Evolutionary conservation across 2,113 vertebrate genomes (phyloP).

Genomic region (Platycercus adscitus): DNA sequence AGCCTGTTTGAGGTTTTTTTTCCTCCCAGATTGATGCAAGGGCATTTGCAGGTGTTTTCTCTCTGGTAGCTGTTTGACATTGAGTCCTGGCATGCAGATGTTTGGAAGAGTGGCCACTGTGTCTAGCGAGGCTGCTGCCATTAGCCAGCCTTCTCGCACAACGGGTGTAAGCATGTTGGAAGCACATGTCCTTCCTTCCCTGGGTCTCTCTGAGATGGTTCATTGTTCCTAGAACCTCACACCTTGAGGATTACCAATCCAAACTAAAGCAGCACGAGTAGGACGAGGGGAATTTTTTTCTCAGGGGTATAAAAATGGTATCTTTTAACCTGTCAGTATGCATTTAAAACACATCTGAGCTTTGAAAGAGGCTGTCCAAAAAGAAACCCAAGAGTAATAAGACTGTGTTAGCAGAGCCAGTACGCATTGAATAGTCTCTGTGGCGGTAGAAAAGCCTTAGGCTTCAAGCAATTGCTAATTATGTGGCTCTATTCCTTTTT

Average conservation of each 20-base stretch:
- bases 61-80: not conserved
- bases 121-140: not conserved
- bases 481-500: conserved; percentile 53
- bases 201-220: not conserved
- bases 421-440: conserved; percentile 47
- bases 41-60: not conserved
- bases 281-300: not conserved
- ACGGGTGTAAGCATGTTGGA: not conserved
- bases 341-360: conserved; percentile 42
- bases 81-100: not conserved
- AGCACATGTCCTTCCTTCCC: not conserved
- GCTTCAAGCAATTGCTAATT: conserved; percentile 65
- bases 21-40: not conserved
- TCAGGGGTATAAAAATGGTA: conserved; percentile 1
- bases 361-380: conserved; percentile 60
- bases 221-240: not conserved
- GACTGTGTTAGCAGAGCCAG: conserved; percentile 37
- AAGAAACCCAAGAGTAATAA: conserved; percentile 49
- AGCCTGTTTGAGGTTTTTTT: not conserved
- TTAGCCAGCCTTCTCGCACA: accelerated
- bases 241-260: not conserved
- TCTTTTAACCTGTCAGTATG: conserved; percentile 59
- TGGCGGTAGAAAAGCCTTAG: conserved; percentile 59
- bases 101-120: not conserved
- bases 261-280: not conserved